Base-by-base conservation (phyloP, 92 coral and sea anemone genomes). In the Bergia sp. region DNA sequence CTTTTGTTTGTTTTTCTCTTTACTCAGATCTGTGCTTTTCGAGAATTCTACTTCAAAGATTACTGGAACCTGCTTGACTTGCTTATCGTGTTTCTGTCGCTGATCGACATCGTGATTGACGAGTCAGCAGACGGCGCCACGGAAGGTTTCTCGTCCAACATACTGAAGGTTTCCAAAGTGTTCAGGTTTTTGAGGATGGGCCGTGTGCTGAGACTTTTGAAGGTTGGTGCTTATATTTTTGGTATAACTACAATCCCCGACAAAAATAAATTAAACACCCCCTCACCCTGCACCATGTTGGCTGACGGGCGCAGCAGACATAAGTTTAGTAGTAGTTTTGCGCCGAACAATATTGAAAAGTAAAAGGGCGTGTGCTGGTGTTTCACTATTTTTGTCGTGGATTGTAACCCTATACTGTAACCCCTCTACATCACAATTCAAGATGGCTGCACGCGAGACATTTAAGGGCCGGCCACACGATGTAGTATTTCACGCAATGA, bases 61-160 rank as follows among this genome's bases (percentile, higher is more conserved):
- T 94, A 94, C 81, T 97, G 99, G 99, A 97, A 97, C 85, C 96
- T 97, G 38, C 81, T 97, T 58, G 99, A 97, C 89, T 82, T 97
- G 53, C 91, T 93, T 7, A 97, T 97, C 37, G 97, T 97, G 57
- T 40, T 90, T 36, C 73, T 97, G 79, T 97, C 99, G 38, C 74
- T 97, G n/a, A 87, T 97, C 55, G 99, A 97, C 50, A 96, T 97
- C 78, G 90, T 95, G 42, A 92, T 97, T 64, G 99, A 97, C 91
- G 82, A 90, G 76, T 95, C 94, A 23, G 96, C 96, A 6, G 95
- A 92, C 41, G 89, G 91, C 4, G 98, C 94, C 43, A 92, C 98
- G 1, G 96, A 94, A 12, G 90, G 92, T 66, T 95, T 97, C 75
- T 97, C 99, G n/a, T 96, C 99, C 16, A 86, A 98, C 37, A 93